Base-by-base conservation (phyloP, 2,113 vertebrate species). In the Gasterosteus nipponicus region DNA sequence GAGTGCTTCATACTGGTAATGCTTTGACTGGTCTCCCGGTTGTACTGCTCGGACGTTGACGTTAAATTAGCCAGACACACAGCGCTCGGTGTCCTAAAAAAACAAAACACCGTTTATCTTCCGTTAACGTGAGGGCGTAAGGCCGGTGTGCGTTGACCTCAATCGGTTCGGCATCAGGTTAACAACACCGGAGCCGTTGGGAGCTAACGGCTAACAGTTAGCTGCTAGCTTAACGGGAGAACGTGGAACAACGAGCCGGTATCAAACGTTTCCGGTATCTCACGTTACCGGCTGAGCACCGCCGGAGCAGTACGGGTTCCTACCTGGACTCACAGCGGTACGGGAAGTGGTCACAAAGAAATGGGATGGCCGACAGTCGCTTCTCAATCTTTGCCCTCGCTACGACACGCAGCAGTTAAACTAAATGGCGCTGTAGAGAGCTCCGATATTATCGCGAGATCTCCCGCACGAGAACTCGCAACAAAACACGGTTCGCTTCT, bases 381-480 rank as follows among this genome's bases (percentile, higher is more conserved):
- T 26, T 54, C 31, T 71, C 18, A 1, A 44, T 47, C 31, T 51
- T 19, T 64, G 60, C 41, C 44, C 10, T 54, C 39, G 4, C 44
- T 16, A n/a, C 53, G 53, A 54, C 53, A 54, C 53, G 10, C 53
- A 54, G n/a, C 70, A 2, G 35, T 44, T 51, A 38, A 38, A 38
- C 12, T 39, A 12, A 73, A 83, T 72, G 78, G 75, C 65, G 53
- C 53, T 54, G 53, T 10, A 29, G 22, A 22, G 10, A 54, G 10
- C 22, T 5, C 4, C 53, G 53, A 1, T 26, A 19, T 33, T 84
- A 49, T 78, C 88, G 86, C 88, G 88, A 87, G 86, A 82, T 1
- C 19, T 19, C 1, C 0, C 5, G 2, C 10, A 4, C 26, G 22
- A 69, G 73, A 75, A 58, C 68, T 38, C 42, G 77, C 15, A 81